phyloP scores from a whole-genome alignment of 2,888 invertebrate species.

The Eilema depressum region DNA sequence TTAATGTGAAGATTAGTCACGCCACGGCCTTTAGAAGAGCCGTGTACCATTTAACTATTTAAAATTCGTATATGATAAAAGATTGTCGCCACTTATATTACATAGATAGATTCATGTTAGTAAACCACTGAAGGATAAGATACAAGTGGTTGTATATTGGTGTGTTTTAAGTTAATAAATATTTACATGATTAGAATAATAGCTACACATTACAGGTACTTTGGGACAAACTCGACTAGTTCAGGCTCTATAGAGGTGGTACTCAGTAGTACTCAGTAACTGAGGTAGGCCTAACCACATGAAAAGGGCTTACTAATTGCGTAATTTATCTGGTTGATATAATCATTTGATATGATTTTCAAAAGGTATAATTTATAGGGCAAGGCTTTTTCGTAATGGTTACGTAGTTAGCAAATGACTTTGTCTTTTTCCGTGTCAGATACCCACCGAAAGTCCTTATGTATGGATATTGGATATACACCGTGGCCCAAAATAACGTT shows the following conservation, averaged over 20 bases:
- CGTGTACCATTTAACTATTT: constrained; percentile 49
- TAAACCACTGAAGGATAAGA: background rate
- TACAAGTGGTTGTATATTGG: background rate
- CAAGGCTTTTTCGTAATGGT: background rate
- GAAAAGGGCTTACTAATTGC: background rate
- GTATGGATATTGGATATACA: too few species aligned
- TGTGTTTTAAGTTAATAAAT: background rate
- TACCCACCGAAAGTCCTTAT: too few species aligned
- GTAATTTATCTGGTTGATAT: too few species aligned
- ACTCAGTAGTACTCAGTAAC: too few species aligned
- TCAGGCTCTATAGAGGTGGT: background rate
- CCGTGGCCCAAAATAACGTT: too few species aligned
- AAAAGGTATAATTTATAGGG: background rate
- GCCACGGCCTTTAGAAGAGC: constrained; percentile 68
- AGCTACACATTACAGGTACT: background rate
- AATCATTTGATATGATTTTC: background rate
- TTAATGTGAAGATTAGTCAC: constrained; percentile 78
- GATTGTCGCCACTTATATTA: background rate
- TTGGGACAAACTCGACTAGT: background rate
- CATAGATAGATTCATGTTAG: background rate
- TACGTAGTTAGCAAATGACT: background rate
- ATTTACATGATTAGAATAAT: background rate
- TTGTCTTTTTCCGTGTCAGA: background rate
- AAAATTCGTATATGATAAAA: constrained; percentile 6
- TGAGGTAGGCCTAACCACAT: too few species aligned